Percentiles rank a stretch among this genome's conserved stretches.
These are phyloP conservation scores for Chloropsis cyanopogon DNA, from an alignment of 2,113 vertebrate species.

Conservation along the genomic window DNA sequence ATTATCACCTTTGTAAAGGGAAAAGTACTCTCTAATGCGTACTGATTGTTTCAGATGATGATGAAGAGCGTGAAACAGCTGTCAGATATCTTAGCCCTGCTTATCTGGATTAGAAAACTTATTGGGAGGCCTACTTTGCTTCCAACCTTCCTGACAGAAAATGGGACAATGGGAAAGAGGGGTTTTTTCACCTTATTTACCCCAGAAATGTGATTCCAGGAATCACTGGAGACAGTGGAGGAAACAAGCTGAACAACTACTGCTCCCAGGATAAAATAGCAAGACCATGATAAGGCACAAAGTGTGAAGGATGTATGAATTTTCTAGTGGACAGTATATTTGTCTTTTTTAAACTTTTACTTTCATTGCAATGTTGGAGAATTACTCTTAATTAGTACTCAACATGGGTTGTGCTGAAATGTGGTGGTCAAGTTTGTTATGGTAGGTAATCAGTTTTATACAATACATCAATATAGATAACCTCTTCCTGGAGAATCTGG, in stretches of 20 bases:
- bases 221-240: slow-evolving; percentile 30
- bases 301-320: background rate
- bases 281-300: background rate
- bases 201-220: slow-evolving; percentile 37
- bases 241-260: background rate
- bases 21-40: slow-evolving; percentile 85
- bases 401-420: background rate
- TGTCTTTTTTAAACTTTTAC: background rate
- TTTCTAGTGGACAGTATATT: background rate
- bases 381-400: background rate
- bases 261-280: background rate
- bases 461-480: background rate
- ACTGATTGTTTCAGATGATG: slow-evolving; percentile 84
- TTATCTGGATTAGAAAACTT: slow-evolving; percentile 71
- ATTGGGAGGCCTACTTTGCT: slow-evolving; percentile 63
- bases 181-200: slow-evolving; percentile 23
- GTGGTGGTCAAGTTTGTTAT: background rate
- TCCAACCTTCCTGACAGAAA: slow-evolving; percentile 45
- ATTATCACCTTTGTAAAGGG: slow-evolving; percentile 91
- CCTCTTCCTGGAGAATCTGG: background rate
- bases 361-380: background rate
- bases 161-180: background rate
- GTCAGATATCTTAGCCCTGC: slow-evolving; percentile 78
- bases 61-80: slow-evolving; percentile 84
- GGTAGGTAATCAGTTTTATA: background rate